Percentiles rank a stretch among this genome's conserved stretches.
phyloP scores from a whole-genome alignment of 2,113 vertebrate genomes.

The Otis tarda region DNA sequence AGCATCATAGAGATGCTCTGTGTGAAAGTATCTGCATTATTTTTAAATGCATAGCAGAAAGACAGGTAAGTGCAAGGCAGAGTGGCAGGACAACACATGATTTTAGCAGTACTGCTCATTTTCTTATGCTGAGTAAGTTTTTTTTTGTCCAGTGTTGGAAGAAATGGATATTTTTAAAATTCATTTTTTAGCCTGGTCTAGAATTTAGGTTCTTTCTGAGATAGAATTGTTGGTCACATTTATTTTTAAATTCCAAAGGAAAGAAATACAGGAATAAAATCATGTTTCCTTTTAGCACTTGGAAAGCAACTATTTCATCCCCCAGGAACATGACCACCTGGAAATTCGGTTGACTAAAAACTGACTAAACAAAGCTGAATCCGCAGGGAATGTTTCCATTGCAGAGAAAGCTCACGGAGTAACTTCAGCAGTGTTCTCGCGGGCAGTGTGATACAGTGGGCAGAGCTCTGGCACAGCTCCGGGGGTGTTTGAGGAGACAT shows the following conservation, averaged over 20 bases:
- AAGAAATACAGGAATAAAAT: conserved; percentile 8
- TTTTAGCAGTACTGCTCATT: background rate
- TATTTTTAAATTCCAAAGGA: conserved; percentile 24
- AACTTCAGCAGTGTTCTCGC: background rate
- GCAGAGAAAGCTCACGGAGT: background rate
- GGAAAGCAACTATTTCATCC: background rate
- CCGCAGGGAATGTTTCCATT: background rate
- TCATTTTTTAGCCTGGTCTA: background rate
- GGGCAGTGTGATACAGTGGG: background rate
- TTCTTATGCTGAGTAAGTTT: background rate
- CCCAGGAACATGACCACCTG: background rate
- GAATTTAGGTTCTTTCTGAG: background rate
- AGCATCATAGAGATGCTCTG: background rate
- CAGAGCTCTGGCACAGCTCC: background rate
- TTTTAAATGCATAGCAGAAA: background rate
- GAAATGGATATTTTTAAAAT: background rate
- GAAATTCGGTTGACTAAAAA: background rate
- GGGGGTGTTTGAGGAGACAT: background rate
- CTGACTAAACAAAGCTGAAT: background rate
- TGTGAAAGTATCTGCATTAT: background rate
- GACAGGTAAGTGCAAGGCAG: background rate
- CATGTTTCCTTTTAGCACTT: conserved; percentile 1
- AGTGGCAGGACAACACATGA: background rate
- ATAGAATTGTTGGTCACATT: background rate
- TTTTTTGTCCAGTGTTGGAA: background rate